Base-by-base conservation (phyloP, 1,140 invertebrate genomes). In the Drosophila subobscura region DNA sequence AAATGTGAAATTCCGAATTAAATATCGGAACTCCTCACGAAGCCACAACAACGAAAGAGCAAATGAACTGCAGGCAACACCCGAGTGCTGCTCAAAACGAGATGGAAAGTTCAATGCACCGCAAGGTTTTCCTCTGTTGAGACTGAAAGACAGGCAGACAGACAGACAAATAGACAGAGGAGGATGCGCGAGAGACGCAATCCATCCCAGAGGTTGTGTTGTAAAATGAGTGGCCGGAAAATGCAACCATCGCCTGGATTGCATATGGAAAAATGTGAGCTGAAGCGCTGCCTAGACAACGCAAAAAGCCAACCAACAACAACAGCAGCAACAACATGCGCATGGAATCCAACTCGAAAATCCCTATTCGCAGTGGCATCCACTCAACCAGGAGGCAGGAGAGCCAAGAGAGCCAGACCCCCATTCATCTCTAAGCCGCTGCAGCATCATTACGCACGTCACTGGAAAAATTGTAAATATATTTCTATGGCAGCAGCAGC, bases 191-290 rank as follows among this genome's bases (percentile, higher is more conserved):
- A 27, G 25, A 27, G 25, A 6, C 25, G 25, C 25, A 27, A 27
- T 27, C 25, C 25, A 27, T 5, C 5, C 25, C 3, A 12, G 10
- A 37, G 33, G 33, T 12, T 37, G 10, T 20, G 45, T 70, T 68
- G 70, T 58, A 68, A 73, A 77, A 74, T 74, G 74, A 74, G 71
- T 58, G 65, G 71, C 74, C 33, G 74, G 74, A 74, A 77, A 77
- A 74, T 77, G 74, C 74, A 74, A 64, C 65, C 70, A 64, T 56
- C 40, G 47, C 49, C 14, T 27, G 50, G 45, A 47, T 42, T 74
- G 51, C 54, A 59, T 50, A 60, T 37, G 10, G 33, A 58, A 75
- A 60, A 56, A 52, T 46, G 54, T 45, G 55, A 45, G 58, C 70
- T 73, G 73, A 77, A 58, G 44, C 73, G 57, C 68, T 63, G 57